Evolutionary conservation across 2,888 invertebrate species (phyloP).

Genomic region (Tanytarsus gracilentus): DNA sequence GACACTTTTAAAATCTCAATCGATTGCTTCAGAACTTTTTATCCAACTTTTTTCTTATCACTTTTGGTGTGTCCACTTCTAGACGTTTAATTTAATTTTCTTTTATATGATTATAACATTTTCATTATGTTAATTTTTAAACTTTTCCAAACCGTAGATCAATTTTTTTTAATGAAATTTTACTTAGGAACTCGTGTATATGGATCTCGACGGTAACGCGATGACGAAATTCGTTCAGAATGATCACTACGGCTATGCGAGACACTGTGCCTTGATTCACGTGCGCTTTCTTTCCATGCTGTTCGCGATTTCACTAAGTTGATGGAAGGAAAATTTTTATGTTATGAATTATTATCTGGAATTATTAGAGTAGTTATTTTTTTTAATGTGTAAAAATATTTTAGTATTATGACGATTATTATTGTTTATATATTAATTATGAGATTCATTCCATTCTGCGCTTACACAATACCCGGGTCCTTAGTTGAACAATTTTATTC

Average conservation of each 20-base stretch:
- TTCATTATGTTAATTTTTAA: too few relatives aligned
- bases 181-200: conserved; percentile 10
- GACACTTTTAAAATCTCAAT: too few relatives aligned
- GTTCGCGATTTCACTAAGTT: conserved; percentile 20
- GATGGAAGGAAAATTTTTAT: neutral
- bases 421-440: too few relatives aligned
- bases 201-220: conserved; percentile 22
- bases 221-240: conserved; percentile 9
- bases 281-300: conserved; percentile 18
- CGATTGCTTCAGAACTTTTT: too few relatives aligned
- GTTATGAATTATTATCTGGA: neutral
- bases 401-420: conserved; percentile 1
- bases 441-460: too few relatives aligned
- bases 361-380: neutral
- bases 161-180: neutral
- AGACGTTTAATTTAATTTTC: too few relatives aligned
- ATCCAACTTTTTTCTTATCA: too few relatives aligned
- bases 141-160: too few relatives aligned
- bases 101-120: too few relatives aligned
- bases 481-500: neutral
- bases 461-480: too few relatives aligned
- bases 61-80: too few relatives aligned
- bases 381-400: neutral
- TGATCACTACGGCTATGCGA: neutral
- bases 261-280: conserved; percentile 19